Base-by-base conservation (phyloP, 2,888 invertebrate species). In the Nemotelus nigrinus region DNA sequence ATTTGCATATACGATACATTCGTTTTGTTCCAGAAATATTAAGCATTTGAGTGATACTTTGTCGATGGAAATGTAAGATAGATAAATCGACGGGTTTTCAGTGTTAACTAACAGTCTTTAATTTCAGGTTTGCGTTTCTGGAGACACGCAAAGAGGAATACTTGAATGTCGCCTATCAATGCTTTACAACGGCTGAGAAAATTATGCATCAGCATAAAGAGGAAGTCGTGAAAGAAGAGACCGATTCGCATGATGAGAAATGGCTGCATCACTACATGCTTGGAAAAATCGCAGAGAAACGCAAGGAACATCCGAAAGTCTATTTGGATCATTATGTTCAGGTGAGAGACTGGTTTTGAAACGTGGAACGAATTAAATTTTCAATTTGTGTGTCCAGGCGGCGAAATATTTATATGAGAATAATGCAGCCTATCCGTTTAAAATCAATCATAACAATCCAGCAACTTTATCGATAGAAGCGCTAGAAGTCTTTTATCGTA, bases 201-300 rank as follows among this genome's bases (percentile, higher is more conserved):
- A 89, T 92, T 81, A 89, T 91, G 76, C 89, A 90, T 78, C 88
- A 86, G 65, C 81, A 79, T 2, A 80, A 80, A 39, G 78, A 80
- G 39, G 82, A 82, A 4, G 78, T 79, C 2, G 6, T 39, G 3
- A 64, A 79, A 25, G 81, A 82, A 3, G 83, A 81, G 65, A 79
- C 80, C 50, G 90, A 77, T 50, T 86, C 88, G 0, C 91, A 92
- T 80, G 96, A 97, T 84, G 97, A 98, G 84, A 90, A 93, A 78
- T 98, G 98, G 98, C 88, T 97, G 53, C 93, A 95, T 83, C 95
- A 96, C 85, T 98, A 97, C 84, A 96, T 98, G 94, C 88, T 98
- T n/a, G 98, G 96, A 0, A 98, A 98, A 90, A 93, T 97, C 75
- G 91, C 94, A 0, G 97, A 98, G 86, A 98, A 98, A 84, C 90